phyloP scores from a whole-genome alignment of 2,113 vertebrate species.

The Coregonus clupeaformis region DNA sequence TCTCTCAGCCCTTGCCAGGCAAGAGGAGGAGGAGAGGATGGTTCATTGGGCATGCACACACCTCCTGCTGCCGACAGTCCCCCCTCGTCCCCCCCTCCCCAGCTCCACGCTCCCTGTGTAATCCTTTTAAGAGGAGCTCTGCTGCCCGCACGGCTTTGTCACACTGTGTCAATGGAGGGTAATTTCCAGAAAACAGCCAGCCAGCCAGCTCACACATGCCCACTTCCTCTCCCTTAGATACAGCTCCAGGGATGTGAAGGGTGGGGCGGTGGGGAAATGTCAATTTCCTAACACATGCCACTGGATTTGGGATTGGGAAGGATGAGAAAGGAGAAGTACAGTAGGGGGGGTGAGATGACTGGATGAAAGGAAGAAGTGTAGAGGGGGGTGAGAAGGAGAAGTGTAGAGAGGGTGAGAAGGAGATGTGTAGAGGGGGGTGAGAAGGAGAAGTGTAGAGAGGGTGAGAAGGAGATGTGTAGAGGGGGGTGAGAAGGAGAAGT shows the following conservation, averaged over 20 bases:
- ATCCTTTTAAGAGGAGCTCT: slow-evolving; percentile 66
- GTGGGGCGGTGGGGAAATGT: neutral
- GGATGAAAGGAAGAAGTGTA: too few relatives aligned
- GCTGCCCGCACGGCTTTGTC: slow-evolving; percentile 55
- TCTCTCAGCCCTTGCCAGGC: slow-evolving; percentile 6
- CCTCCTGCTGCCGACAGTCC: slow-evolving; percentile 20
- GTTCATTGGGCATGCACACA: slow-evolving; percentile 46
- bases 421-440: too few relatives aligned
- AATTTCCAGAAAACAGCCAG: slow-evolving; percentile 57
- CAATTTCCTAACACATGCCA: slow-evolving; percentile 24
- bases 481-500: too few relatives aligned
- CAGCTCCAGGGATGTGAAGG: slow-evolving; percentile 31
- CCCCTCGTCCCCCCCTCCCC: slow-evolving; percentile 28
- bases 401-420: too few relatives aligned
- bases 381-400: too few relatives aligned
- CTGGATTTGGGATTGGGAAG: slow-evolving; percentile 22
- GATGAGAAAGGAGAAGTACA: neutral
- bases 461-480: too few relatives aligned
- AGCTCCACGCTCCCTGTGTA: slow-evolving; percentile 58
- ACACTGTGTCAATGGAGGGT: slow-evolving; percentile 65
- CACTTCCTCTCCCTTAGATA: slow-evolving; percentile 9
- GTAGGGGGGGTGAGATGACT: slow-evolving; percentile 14
- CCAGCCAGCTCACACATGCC: slow-evolving; percentile 23
- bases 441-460: too few relatives aligned
- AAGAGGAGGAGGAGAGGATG: slow-evolving; percentile 18